Base-by-base conservation (phyloP, 2,113 vertebrate genomes). In the Prietella phreatophila region DNA sequence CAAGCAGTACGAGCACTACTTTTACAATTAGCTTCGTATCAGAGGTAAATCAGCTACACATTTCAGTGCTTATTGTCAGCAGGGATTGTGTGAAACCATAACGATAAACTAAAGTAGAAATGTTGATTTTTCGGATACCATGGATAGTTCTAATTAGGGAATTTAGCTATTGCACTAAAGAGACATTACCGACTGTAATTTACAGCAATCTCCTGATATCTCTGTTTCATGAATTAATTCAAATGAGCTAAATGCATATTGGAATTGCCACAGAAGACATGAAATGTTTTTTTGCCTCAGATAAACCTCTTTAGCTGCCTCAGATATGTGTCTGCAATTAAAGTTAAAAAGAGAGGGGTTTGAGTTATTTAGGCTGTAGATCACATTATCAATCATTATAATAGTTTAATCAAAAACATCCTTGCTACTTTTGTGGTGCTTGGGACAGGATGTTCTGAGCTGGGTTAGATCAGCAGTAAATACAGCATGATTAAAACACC, bases 401-500 rank as follows among this genome's bases (percentile, higher is more conserved):
- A 25, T 61, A 50, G 55, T 55, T 83, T 87, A 61, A 83, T 61
- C 39, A 75, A 67, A 86, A 89, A 90, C 20, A 86, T 22, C 69
- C 39, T 47, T 84, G 73, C 53, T 65, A 27, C 75, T 79, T 81
- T 71, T 87, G 36, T 10, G 22, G 50, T 30, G 50, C 65, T 83
- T 87, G 27, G n/a, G 69, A n/a, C 75, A 36, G 55, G 76, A 87
- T 27, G 39, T 39, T 69, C 33, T 65, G 25, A 84, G 84, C 67
- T 80, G 6, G 42, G 30, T 56, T 69, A 83, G 58, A 89, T 83
- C 20, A 75, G 88, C 73, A 81, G 75, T 82, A 85, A 81, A 89
- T 89, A 89, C 67, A 75, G 76, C 27, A 84, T 87, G 85, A 90
- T 87, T 89, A 90, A 89, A 84, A 87, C 82, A 53, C 83, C 87